Percentiles rank a stretch among this genome's conserved stretches.
Evolutionary conservation across 2,113 vertebrate species (phyloP).

Genomic region (Athene cunicularia): DNA sequence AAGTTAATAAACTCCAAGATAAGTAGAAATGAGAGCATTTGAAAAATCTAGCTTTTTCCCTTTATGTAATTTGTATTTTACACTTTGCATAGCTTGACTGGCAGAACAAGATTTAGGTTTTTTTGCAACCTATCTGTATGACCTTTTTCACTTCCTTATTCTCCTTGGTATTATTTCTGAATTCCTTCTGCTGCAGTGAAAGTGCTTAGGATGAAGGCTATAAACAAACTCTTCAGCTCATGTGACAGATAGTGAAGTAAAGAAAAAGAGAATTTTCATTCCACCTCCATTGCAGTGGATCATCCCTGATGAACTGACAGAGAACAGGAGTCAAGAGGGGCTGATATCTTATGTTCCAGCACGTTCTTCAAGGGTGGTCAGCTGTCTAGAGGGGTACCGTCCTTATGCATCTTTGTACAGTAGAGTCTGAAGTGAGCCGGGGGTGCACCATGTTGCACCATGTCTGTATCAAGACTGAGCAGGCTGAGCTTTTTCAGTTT

Average conservation of each 20-base stretch:
- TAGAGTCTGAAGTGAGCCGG: background rate
- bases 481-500: background rate
- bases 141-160: background rate
- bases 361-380: background rate
- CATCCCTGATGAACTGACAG: background rate
- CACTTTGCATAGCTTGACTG: fast-evolving
- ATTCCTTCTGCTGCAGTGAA: background rate
- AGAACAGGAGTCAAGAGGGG: background rate
- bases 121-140: background rate
- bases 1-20: background rate
- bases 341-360: background rate
- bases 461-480: background rate
- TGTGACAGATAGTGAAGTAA: background rate
- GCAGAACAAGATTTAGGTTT: background rate
- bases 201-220: background rate
- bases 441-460: background rate
- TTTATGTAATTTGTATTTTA: background rate
- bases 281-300: background rate
- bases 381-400: background rate
- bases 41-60: background rate
- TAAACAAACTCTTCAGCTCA: background rate
- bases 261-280: background rate
- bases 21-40: background rate
- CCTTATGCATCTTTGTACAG: background rate
- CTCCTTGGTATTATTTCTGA: background rate